Evolutionary conservation across 2,113 vertebrate genomes (phyloP).

Genomic region (Procavia capensis): DNA sequence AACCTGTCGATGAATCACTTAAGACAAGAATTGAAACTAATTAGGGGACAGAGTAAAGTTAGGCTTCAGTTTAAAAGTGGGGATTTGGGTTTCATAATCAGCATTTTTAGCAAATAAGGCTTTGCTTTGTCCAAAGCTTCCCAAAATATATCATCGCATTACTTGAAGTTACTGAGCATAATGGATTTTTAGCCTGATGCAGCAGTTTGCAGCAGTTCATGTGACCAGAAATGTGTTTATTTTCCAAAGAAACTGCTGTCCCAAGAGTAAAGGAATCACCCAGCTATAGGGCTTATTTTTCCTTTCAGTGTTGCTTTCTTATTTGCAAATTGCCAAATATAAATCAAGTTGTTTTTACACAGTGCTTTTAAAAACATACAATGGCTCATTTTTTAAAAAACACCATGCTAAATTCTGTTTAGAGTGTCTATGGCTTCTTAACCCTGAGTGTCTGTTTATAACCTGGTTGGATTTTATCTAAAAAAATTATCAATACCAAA

Average conservation of each 20-base stretch:
- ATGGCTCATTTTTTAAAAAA: neutral
- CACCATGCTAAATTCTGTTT: constrained; percentile 33
- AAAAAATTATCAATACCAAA: constrained; percentile 16
- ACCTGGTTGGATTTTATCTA: neutral
- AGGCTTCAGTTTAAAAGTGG: constrained; percentile 9
- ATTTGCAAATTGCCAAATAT: constrained; percentile 20
- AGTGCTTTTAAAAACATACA: constrained; percentile 10
- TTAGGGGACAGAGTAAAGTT: neutral
- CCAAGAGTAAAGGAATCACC: constrained; percentile 9
- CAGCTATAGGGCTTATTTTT: neutral
- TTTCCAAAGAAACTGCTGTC: constrained; percentile 43
- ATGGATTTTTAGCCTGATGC: constrained; percentile 55
- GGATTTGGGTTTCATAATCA: constrained; percentile 39
- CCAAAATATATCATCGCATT: constrained; percentile 21
- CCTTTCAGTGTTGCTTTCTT: constrained; percentile 37
- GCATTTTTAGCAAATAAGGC: constrained; percentile 15
- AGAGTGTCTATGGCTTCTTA: neutral
- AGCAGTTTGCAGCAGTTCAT: constrained; percentile 51
- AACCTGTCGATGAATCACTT: neutral
- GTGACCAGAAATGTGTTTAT: constrained; percentile 34
- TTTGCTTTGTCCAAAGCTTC: constrained; percentile 23
- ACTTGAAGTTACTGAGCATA: constrained; percentile 58
- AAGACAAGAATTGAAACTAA: neutral
- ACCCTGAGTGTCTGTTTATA: neutral
- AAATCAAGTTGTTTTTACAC: constrained; percentile 50